A percentile compares a stretch with the other conserved stretches of the same genome.
Evolutionary conservation across 2,113 vertebrate genomes (phyloP).

Genomic region (Platysteira castanea): DNA sequence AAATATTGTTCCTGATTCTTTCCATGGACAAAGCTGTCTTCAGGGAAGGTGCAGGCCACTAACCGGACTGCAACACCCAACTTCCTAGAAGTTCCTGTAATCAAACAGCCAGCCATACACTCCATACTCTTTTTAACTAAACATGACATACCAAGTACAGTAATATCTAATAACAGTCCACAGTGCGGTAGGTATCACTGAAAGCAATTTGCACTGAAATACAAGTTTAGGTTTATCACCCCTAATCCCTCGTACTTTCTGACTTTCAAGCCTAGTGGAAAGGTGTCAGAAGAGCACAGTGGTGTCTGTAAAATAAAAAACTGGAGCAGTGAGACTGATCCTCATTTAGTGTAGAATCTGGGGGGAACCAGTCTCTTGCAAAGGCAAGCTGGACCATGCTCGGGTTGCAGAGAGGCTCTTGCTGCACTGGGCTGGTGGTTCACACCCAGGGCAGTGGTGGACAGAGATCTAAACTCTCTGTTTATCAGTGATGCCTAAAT

Average conservation of each 20-base stretch:
- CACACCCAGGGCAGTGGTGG: not conserved
- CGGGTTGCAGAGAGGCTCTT: not conserved
- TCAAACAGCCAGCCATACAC: not conserved
- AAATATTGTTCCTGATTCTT: no score
- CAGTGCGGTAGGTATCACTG: not conserved
- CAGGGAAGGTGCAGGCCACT: no score
- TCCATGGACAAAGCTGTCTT: no score
- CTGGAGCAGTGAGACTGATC: not conserved
- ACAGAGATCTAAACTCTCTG: not conserved
- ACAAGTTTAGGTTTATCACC: not conserved
- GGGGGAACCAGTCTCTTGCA: not conserved
- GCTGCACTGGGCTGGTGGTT: not conserved
- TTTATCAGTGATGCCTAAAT: not conserved
- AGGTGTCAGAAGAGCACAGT: not conserved
- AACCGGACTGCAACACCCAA: no score
- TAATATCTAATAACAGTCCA: not conserved
- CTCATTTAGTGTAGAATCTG: not conserved
- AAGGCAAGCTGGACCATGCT: rapidly evolving
- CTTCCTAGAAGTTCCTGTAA: not conserved
- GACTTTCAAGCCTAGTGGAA: not conserved
- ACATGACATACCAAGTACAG: not conserved
- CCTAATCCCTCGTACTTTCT: rapidly evolving
- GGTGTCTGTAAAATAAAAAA: not conserved
- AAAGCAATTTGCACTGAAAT: not conserved
- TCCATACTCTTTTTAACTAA: not conserved